Evolutionary conservation across 1,140 invertebrate species (phyloP).

Genomic region (Colletes gigas): DNA sequence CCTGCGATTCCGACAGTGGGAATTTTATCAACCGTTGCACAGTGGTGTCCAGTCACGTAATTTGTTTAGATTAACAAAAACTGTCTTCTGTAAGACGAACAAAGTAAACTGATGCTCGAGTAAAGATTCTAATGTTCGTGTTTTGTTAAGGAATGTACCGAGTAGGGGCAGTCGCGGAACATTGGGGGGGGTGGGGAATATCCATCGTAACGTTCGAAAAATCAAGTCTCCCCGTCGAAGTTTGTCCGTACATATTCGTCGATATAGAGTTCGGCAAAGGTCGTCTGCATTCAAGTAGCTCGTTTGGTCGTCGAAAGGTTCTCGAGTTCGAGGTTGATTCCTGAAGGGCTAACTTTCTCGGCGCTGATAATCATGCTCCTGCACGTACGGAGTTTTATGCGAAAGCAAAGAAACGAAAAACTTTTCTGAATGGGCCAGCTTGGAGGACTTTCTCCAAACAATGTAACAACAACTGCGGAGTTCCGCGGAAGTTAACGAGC

Average conservation of each 20-base stretch:
- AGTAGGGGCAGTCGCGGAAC: not conserved
- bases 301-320: conserved; percentile 46
- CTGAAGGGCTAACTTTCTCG: conserved; percentile 35
- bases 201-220: not conserved
- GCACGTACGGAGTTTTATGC: conserved; percentile 27
- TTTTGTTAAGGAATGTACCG: not conserved
- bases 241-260: conserved; percentile 2
- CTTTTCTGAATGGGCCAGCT: conserved; percentile 23
- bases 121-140: not conserved
- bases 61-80: too few species aligned
- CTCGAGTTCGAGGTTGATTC: conserved; percentile 20
- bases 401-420: conserved; percentile 31
- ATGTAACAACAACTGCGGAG: conserved; percentile 10
- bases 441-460: conserved; percentile 2
- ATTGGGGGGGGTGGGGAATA: too few species aligned
- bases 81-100: too few species aligned
- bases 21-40: too few species aligned
- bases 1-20: too few species aligned
- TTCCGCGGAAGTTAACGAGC: conserved; percentile 4
- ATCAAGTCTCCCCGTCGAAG: not conserved
- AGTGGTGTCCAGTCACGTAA: too few species aligned
- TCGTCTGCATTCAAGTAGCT: conserved; percentile 41
- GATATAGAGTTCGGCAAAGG: conserved; percentile 1
- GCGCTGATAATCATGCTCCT: conserved; percentile 37
- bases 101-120: too few species aligned